Evolutionary conservation across 2,888 invertebrate species (phyloP).

Genomic region (Sinopyrophorus schimmeli): DNA sequence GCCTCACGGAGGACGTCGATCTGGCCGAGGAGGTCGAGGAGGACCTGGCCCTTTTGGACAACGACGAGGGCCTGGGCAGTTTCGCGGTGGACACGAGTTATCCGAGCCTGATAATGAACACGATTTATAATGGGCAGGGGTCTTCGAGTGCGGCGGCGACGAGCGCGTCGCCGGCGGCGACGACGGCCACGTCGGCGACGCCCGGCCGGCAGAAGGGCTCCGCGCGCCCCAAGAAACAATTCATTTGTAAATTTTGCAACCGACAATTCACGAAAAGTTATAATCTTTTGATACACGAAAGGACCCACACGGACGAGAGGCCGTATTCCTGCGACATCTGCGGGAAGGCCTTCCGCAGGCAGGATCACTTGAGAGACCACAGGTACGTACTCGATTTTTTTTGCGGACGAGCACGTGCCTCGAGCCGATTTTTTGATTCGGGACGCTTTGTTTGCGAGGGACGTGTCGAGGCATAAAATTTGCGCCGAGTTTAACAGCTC

Average conservation of each 20-base stretch:
- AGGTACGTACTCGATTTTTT: slow-evolving; percentile 64
- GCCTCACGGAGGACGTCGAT: slow-evolving; percentile 64
- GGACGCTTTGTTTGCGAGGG: too few species aligned
- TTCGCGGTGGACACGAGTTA: slow-evolving; percentile 70
- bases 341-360: slow-evolving; percentile 94
- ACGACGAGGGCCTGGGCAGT: slow-evolving; percentile 64
- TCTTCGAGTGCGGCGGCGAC: slow-evolving; percentile 59
- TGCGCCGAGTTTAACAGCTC: slow-evolving; percentile 22
- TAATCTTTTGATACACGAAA: slow-evolving; percentile 94
- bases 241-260: slow-evolving; percentile 97
- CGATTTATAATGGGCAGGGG: slow-evolving; percentile 66
- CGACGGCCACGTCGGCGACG: slow-evolving; percentile 56
- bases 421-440: too few species aligned
- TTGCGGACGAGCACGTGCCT: slow-evolving; percentile 23
- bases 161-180: slow-evolving; percentile 55
- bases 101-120: slow-evolving; percentile 71
- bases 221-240: slow-evolving; percentile 94
- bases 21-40: slow-evolving; percentile 74
- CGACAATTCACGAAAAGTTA: slow-evolving; percentile 98
- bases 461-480: slow-evolving; percentile 27
- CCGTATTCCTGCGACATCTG: slow-evolving; percentile 98
- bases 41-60: slow-evolving; percentile 73
- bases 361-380: slow-evolving; percentile 93
- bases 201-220: slow-evolving; percentile 48
- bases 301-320: slow-evolving; percentile 96